These are phyloP conservation scores for Cactoblastis cactorum DNA, from an alignment of 2,888 invertebrate genomes.

Conservation along the genomic window DNA sequence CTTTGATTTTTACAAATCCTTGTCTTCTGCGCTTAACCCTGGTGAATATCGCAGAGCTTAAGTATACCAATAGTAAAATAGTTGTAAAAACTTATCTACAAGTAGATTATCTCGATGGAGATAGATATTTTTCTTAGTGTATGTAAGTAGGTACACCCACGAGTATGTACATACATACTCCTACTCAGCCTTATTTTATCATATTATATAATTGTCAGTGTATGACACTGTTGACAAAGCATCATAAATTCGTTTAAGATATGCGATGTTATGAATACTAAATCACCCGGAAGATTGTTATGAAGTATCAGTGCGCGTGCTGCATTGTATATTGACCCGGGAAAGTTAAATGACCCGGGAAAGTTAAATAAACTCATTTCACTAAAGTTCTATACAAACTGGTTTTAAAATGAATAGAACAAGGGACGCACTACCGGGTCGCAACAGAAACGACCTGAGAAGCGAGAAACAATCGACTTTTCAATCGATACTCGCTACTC, in stretches of 20 bases:
- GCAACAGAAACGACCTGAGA: slow-evolving; percentile 24
- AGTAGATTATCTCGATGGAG: too few relatives aligned
- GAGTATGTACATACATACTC: too few relatives aligned
- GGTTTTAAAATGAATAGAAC: slow-evolving; percentile 12
- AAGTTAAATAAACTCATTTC: background rate
- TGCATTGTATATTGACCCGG: background rate
- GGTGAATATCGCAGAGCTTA: too few relatives aligned
- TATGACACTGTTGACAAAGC: background rate
- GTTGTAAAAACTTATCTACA: too few relatives aligned
- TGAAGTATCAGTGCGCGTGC: background rate
- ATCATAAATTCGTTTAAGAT: background rate
- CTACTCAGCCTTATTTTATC: too few relatives aligned
- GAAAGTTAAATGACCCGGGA: background rate
- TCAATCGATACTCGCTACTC: slow-evolving; percentile 4
- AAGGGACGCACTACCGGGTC: slow-evolving; percentile 25
- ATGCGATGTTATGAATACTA: background rate
- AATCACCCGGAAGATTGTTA: background rate
- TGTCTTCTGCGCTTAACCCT: too few relatives aligned
- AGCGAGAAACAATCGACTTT: slow-evolving; percentile 6
- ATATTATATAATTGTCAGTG: background rate
- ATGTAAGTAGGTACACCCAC: too few relatives aligned
- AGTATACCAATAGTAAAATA: too few relatives aligned
- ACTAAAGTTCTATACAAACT: background rate
- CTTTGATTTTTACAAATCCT: too few relatives aligned
- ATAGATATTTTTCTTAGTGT: too few relatives aligned